Base-by-base conservation (phyloP, 2,113 vertebrate species). In the Bos indicus region DNA sequence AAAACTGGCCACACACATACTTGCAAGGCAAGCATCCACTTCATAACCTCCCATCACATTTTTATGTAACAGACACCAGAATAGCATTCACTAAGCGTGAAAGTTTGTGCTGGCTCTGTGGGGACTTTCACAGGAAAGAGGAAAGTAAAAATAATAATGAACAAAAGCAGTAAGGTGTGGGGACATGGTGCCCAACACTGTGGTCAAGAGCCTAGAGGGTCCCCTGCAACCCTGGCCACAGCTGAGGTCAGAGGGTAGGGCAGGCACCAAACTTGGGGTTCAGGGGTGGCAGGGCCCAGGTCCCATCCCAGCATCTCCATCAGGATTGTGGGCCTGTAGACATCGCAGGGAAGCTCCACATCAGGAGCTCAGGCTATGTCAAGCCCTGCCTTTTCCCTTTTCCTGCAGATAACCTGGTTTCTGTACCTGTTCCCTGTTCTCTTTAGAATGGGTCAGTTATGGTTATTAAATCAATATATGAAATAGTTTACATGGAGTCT, bases 21-120 rank as follows among this genome's bases (percentile, higher is more conserved):
- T 36, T n/a, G 10, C 30, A 85, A 82, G 14, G 52, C 82, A 97
- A 64, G 91, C 36, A 52, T 57, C 60, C 1, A 15, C 92, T 93
- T 57, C 40, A 26, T 86, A 64, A 64, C 46, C 36, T 86, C 74
- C 57, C 16, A 17, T 88, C 25, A 64, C 12, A 23, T 86, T 94
- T 95, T 86, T 74, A 90, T 82, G 56, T 77, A 91, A 54, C 33
- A 91, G n/a, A 84, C 15, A 46, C 51, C 54, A 33, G 23, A 83
- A 56, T 30, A 83, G 19, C 51, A 17, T 28, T 95, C 57, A 25
- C 25, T 30, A 88, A 90, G 56, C 36, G 14, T 25, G 83, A 62
- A 94, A 77, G 43, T 15, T 56, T 84, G 2, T 89, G 80, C 84
- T 36, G 28, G 25, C 23, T 71, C 52, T 36, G 30, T 60, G 40